phyloP scores from a whole-genome alignment of 2,797 vertebrate genomes.

The Typhlichthys subterraneus region DNA sequence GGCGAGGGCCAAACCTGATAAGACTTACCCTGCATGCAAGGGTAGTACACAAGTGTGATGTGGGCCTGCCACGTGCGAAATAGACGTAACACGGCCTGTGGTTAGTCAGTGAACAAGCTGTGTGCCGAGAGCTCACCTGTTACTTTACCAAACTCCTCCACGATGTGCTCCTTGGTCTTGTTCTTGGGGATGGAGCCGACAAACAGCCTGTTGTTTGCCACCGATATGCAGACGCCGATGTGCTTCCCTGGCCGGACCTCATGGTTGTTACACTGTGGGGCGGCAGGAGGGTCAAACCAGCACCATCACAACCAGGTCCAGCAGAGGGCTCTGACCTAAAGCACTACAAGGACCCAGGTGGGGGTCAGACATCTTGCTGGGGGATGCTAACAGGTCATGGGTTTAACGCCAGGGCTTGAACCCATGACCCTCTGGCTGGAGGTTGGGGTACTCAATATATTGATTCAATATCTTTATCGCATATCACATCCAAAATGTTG shows the following conservation, averaged over 20 bases:
- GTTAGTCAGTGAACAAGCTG: not conserved
- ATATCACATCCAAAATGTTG: no score
- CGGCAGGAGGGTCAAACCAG: not conserved
- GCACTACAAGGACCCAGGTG: no score
- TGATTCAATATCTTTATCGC: no score
- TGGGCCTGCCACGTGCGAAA: not conserved
- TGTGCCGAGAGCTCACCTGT: slow-evolving; percentile 82
- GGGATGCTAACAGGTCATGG: no score
- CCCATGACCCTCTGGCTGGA: no score
- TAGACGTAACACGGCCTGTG: no score
- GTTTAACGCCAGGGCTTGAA: no score
- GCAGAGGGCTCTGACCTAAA: no score
- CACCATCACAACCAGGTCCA: not conserved
- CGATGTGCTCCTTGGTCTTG: slow-evolving; percentile 98
- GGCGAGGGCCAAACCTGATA: no score
- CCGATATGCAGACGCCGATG: slow-evolving; percentile 97
- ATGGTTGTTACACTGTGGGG: slow-evolving; percentile 91
- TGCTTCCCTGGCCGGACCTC: slow-evolving; percentile 98
- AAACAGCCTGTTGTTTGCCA: slow-evolving; percentile 97
- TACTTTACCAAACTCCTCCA: slow-evolving; percentile 97
- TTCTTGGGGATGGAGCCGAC: slow-evolving; percentile 98
- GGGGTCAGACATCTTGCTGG: no score
- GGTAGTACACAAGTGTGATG: not conserved
- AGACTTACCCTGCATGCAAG: no score
- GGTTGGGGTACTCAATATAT: no score